phyloP scores from a whole-genome alignment of 2,888 invertebrate genomes.

The Galerucella calmariensis region DNA sequence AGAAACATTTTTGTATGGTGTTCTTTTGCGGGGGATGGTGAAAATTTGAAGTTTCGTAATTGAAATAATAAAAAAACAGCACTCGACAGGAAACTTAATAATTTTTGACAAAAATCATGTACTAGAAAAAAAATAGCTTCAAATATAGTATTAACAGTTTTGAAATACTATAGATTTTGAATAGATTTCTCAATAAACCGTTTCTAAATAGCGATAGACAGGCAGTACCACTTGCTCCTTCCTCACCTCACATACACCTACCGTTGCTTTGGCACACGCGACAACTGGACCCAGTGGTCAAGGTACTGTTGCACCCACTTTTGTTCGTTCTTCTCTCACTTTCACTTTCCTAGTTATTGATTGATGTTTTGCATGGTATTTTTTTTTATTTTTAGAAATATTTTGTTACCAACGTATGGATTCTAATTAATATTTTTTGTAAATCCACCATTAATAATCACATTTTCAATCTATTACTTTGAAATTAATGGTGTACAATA shows the following conservation, averaged over 20 bases:
- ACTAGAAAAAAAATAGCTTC: no score
- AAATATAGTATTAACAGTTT: no score
- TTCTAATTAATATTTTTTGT: constrained; percentile 5
- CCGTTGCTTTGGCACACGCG: constrained; percentile 74
- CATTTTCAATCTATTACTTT: neutral
- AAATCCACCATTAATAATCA: neutral
- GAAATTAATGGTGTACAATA: no score
- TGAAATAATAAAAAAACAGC: no score
- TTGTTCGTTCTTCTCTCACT: constrained; percentile 54
- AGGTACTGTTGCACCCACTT: constrained; percentile 77
- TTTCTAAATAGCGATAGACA: constrained; percentile 21
- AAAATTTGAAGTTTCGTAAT: no score
- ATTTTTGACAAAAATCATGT: no score
- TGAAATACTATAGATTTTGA: no score
- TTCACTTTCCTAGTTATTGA: constrained; percentile 46
- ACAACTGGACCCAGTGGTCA: constrained; percentile 67
- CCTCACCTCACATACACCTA: constrained; percentile 55
- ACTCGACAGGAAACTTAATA: no score
- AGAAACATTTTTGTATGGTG: no score
- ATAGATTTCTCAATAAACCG: neutral
- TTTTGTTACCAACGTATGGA: constrained; percentile 18
- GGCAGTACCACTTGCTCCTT: constrained; percentile 40
- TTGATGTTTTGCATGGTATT: constrained; percentile 43
- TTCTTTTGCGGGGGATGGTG: no score
- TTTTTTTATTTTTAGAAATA: constrained; percentile 38